Conservation (phyloP, 2,797 vertebrate genomes). For the Acipenser ruthenus region DNA sequence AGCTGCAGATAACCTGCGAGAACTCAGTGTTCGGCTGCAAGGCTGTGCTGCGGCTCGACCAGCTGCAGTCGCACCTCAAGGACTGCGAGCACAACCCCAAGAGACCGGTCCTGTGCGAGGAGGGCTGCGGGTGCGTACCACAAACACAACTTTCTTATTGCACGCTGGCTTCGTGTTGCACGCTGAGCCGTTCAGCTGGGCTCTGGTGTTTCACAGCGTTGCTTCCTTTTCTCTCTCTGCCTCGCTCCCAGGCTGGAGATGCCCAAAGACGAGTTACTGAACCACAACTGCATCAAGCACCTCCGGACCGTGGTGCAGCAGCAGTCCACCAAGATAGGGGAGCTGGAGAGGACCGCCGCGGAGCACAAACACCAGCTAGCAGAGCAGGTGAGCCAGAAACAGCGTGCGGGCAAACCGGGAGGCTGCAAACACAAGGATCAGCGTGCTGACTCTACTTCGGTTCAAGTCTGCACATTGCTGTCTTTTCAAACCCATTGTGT, state of each 20-base stretch:
- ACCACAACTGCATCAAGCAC: constrained; percentile 95
- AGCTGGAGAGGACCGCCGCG: constrained; percentile 84
- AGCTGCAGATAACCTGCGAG: constrained; percentile 93
- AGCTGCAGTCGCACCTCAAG: constrained; percentile 91
- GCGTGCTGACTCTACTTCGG: no score
- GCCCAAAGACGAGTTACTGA: constrained; percentile 92
- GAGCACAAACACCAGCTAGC: constrained; percentile 94
- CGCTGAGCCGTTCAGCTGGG: no score
- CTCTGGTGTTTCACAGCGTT: neutral
- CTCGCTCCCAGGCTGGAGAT: constrained; percentile 75
- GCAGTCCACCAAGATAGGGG: constrained; percentile 86
- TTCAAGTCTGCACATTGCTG: no score
- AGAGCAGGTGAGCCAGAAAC: constrained; percentile 68
- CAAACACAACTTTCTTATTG: no score
- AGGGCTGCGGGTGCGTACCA: constrained; percentile 85
- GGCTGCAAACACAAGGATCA: no score
- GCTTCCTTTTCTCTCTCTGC: constrained; percentile 5
- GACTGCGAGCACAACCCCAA: constrained; percentile 98
- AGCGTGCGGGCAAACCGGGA: neutral
- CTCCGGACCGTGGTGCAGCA: constrained; percentile 84
- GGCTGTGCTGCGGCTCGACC: constrained; percentile 86
- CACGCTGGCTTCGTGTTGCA: no score
- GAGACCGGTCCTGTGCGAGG: constrained; percentile 88
- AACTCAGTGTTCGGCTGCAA: constrained; percentile 90
- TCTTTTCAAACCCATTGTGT: no score